Evolutionary conservation across 2,797 vertebrate genomes (phyloP), one percentile per base, ranked within the genome.

Genomic region (Denticeps clupeoides): DNA sequence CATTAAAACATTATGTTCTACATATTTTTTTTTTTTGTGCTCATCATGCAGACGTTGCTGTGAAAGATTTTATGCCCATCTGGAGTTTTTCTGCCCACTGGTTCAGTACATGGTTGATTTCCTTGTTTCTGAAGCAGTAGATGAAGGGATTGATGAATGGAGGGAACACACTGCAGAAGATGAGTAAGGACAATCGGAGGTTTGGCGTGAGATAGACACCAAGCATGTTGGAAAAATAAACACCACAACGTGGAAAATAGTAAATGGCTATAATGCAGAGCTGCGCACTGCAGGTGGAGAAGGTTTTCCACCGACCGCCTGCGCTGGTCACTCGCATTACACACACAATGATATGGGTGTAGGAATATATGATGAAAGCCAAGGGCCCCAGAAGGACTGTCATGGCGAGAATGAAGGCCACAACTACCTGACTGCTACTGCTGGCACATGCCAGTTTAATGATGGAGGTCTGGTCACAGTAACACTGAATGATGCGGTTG

Each of bases 251-350:
- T 4, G 65, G 63, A 3, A 61, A 18, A 21, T 64, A 68, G 48
- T 79, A 80, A 37, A 79, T 46, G 4, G 53, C 25, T 4, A 75
- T 79, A 18, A 79, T 65, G 6, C 56, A 57, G 5, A 81, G 55
- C 26, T 79, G 77, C 3, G 76, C 67, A 1, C 46, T 58, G 13
- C 75, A 82, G 1, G 69, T 77, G 7, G 72, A 80, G 28, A 80
- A 73, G 2, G 73, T 56, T 22, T 79, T 82, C 25, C 22, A 41
- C 10, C 54, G 51, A 1, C 75, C 72, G 5, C 73, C 53, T 1
- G 4, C 23, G 11, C 61, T 73, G 2, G 62, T 61, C 26, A 77
- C 76, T 41, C 32, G 67, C 10, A 80, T 18, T 12, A 79, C 66
- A 8, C 72, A 58, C 1, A 45, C 29, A 4, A 80, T 56, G 9